Evolutionary conservation across 2,113 vertebrate genomes (phyloP).

Genomic region (Thermophis baileyi): DNA sequence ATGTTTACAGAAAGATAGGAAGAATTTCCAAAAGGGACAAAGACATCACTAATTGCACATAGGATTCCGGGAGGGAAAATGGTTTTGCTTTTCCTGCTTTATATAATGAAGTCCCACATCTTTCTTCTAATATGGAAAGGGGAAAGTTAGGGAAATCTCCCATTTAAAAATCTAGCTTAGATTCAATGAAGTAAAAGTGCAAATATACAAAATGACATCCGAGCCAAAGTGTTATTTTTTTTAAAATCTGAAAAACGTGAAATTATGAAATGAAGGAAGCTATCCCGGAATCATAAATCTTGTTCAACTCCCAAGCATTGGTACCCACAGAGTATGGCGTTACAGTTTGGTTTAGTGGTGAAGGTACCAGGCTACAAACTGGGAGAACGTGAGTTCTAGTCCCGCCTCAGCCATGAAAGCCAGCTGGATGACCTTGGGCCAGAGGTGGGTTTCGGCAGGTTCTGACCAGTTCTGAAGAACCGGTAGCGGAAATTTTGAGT

Average conservation of each 20-base stretch:
- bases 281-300: neutral
- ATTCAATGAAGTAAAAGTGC: neutral
- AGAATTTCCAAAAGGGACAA: conserved; percentile 50
- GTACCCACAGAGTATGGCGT: too few relatives aligned
- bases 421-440: too few relatives aligned
- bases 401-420: too few relatives aligned
- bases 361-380: too few relatives aligned
- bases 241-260: neutral
- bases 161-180: conserved; percentile 12
- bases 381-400: too few relatives aligned
- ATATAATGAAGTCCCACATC: conserved; percentile 40
- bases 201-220: neutral
- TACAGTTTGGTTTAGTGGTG: too few relatives aligned
- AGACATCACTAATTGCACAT: conserved; percentile 26
- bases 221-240: too few relatives aligned
- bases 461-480: too few relatives aligned
- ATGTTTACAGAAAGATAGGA: conserved; percentile 69
- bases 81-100: conserved; percentile 58
- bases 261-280: conserved; percentile 11
- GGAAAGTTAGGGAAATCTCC: conserved; percentile 41
- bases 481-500: too few relatives aligned
- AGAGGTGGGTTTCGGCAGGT: too few relatives aligned
- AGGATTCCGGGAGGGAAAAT: conserved; percentile 51
- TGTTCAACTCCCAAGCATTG: neutral
- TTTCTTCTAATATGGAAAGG: conserved; percentile 44